phyloP scores from a whole-genome alignment of 2,797 vertebrate species.

The Okamejei kenojei region DNA sequence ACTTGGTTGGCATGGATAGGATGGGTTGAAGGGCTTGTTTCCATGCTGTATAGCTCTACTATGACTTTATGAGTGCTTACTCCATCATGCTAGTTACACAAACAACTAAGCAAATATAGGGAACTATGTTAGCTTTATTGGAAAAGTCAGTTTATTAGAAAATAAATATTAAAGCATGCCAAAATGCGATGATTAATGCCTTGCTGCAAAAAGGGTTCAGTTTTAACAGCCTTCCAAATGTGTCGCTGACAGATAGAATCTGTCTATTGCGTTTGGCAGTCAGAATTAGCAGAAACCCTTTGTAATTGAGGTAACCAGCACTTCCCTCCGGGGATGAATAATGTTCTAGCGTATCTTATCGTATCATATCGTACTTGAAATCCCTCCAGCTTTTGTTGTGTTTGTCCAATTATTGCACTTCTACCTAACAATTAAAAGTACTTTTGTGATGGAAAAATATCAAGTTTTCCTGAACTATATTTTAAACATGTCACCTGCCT shows the following conservation, averaged over 20 bases:
- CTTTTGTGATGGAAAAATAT: background rate
- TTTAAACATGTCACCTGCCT: background rate
- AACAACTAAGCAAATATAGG: background rate
- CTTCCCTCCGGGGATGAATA: too few species aligned
- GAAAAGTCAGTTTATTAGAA: too few species aligned
- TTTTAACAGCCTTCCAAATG: background rate
- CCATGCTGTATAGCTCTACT: too few species aligned
- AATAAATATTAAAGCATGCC: too few species aligned
- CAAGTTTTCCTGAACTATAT: background rate
- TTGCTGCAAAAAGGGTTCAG: background rate
- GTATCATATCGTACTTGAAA: background rate
- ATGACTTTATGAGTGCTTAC: too few species aligned
- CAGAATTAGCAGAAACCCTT: background rate
- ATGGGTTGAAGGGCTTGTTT: too few species aligned
- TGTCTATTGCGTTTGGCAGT: too few species aligned
- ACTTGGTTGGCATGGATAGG: too few species aligned
- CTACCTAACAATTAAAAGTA: background rate
- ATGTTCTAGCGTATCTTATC: too few species aligned
- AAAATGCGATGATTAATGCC: background rate
- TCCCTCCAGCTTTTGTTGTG: background rate
- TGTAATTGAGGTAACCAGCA: too few species aligned
- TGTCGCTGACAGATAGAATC: background rate
- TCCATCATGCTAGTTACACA: background rate
- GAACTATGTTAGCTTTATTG: background rate
- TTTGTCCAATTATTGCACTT: background rate